Percentiles rank a stretch among this genome's conserved stretches.
Evolutionary conservation across 2,113 vertebrate species (phyloP).

Genomic region (Ptilonorhynchus violaceus): DNA sequence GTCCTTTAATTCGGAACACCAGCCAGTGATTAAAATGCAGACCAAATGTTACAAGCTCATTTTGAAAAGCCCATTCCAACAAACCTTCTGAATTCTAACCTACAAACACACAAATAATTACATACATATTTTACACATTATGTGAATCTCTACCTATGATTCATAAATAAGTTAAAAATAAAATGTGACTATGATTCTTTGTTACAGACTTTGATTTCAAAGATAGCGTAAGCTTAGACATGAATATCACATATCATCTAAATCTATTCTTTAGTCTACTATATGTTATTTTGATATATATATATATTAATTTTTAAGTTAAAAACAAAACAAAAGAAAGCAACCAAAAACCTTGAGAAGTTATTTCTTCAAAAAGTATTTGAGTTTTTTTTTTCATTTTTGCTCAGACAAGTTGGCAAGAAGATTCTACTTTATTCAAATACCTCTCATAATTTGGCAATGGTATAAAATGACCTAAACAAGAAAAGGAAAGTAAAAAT

Average conservation of each 20-base stretch:
- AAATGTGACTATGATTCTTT: neutral
- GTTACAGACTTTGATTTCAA: neutral
- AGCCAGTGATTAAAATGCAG: neutral
- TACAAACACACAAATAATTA: neutral
- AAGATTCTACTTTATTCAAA: neutral
- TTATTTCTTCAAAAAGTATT: neutral
- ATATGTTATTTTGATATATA: neutral
- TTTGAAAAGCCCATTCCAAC: neutral
- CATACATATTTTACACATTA: neutral
- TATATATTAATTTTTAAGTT: neutral
- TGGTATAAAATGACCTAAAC: neutral
- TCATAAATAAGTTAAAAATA: neutral
- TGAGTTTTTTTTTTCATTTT: neutral
- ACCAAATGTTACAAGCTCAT: neutral
- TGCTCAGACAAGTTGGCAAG: neutral
- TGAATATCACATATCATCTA: neutral
- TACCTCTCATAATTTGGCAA: neutral
- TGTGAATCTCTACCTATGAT: neutral
- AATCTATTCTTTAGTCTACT: neutral
- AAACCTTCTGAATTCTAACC: neutral
- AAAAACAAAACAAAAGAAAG: neutral
- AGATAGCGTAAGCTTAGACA: neutral
- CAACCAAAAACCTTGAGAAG: rapidly evolving
- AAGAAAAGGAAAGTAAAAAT: neutral
- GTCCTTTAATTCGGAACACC: neutral